Evolutionary conservation across 2,113 vertebrate species (phyloP).

Genomic region (Panurus biarmicus): DNA sequence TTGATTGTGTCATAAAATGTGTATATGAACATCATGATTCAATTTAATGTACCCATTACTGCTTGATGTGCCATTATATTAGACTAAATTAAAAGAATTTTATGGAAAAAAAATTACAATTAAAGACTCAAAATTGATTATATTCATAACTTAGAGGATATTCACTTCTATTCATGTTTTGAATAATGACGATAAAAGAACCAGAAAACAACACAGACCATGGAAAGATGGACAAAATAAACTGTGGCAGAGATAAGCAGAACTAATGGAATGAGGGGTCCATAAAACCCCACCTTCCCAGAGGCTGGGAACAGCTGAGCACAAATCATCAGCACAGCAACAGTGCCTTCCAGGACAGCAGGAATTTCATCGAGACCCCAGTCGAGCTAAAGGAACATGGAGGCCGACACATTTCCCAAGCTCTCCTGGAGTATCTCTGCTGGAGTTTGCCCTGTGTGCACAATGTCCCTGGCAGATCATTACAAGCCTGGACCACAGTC

Average conservation of each 20-base stretch:
- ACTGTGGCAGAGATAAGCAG: background rate
- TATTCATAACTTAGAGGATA: conserved; percentile 78
- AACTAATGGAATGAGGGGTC: background rate
- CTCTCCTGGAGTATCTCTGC: background rate
- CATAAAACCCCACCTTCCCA: background rate
- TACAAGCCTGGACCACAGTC: background rate
- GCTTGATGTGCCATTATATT: conserved; percentile 84
- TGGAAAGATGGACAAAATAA: conserved; percentile 9
- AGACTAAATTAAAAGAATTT: conserved; percentile 84
- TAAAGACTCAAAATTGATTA: conserved; percentile 80
- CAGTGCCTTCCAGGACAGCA: background rate
- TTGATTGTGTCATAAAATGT: conserved; percentile 84
- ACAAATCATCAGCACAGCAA: background rate
- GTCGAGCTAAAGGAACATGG: background rate
- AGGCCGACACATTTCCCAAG: accelerated
- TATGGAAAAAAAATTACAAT: conserved; percentile 83
- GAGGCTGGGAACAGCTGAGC: background rate
- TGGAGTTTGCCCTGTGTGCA: background rate
- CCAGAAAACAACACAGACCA: conserved; percentile 64
- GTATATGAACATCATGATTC: conserved; percentile 83
- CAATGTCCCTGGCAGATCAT: background rate
- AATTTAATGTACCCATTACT: conserved; percentile 84
- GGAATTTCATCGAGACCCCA: background rate
- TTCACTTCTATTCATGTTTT: conserved; percentile 74
- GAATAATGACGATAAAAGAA: conserved; percentile 68